phyloP scores from a whole-genome alignment of 2,797 vertebrate species.

The Tadarida brasiliensis region DNA sequence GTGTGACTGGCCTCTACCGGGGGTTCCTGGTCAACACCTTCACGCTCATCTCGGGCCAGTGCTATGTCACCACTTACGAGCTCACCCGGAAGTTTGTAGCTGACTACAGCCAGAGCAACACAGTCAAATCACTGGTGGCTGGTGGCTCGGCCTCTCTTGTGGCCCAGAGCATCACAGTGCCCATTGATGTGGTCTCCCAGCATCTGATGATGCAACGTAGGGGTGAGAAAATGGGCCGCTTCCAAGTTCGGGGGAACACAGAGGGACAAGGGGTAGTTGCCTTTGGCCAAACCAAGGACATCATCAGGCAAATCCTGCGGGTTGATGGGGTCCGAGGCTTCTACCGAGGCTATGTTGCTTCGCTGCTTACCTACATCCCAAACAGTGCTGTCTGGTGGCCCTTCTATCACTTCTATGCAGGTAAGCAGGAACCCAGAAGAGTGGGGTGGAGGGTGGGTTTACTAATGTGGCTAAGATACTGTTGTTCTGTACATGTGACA shows the following conservation, averaged over 20 bases:
- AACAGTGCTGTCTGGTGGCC: conserved; percentile 99
- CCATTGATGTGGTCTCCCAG: conserved; percentile 97
- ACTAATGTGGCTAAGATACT: not conserved
- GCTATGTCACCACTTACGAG: conserved; percentile 98
- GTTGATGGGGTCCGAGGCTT: conserved; percentile 95
- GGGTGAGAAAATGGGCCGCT: conserved; percentile 93
- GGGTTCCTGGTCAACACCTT: conserved; percentile 98
- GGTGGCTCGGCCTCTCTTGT: conserved; percentile 96
- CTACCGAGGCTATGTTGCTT: conserved; percentile 97
- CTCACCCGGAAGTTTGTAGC: conserved; percentile 96
- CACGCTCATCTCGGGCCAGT: conserved; percentile 97
- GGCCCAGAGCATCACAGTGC: conserved; percentile 98
- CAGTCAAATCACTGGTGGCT: conserved; percentile 95
- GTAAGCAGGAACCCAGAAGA: conserved; percentile 85
- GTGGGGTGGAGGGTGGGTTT: not conserved
- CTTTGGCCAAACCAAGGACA: conserved; percentile 95
- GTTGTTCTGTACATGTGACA: not conserved
- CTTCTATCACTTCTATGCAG: conserved; percentile 98
- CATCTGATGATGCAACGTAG: conserved; percentile 98
- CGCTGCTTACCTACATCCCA: conserved; percentile 97
- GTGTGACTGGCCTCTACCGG: conserved; percentile 93
- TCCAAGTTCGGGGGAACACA: conserved; percentile 85
- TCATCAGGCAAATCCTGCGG: conserved; percentile 95
- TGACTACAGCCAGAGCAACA: conserved; percentile 94
- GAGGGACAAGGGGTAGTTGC: conserved; percentile 86